Conservation (phyloP, 1,140 invertebrate species). For the Paralvinella palmiformis region DNA sequence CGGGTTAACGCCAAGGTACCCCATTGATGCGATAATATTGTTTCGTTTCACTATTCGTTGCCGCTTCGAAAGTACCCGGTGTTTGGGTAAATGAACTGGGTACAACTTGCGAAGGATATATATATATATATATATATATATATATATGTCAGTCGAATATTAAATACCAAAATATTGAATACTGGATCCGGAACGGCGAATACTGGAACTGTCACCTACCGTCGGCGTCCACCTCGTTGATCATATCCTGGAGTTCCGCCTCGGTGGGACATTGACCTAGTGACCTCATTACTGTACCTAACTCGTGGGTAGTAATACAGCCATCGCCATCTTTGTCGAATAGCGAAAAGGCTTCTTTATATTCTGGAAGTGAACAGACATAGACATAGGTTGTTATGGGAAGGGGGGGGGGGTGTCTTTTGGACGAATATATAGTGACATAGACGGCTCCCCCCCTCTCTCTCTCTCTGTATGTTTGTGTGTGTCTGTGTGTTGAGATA, state of each 20-base stretch:
- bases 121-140: too few relatives aligned
- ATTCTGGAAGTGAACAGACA: background rate
- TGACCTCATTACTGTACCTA: conserved; percentile 98
- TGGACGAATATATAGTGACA: background rate
- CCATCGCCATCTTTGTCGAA: conserved; percentile 99
- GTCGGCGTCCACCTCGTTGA: conserved; percentile 99
- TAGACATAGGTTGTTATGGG: background rate
- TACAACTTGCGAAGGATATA: too few relatives aligned
- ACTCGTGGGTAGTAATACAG: conserved; percentile 98
- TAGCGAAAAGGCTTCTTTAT: conserved; percentile 59
- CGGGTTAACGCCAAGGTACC: too few relatives aligned
- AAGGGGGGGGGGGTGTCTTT: background rate
- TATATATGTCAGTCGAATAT: too few relatives aligned
- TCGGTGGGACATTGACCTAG: conserved; percentile 99
- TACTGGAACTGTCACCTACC: conserved; percentile 71
- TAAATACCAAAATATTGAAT: too few relatives aligned
- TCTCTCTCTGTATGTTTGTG: background rate
- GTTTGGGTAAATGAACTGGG: too few relatives aligned
- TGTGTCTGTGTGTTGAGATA: background rate
- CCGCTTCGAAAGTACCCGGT: too few relatives aligned
- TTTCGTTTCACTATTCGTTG: too few relatives aligned
- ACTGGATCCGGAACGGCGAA: too few relatives aligned
- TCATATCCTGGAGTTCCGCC: conserved; percentile 99
- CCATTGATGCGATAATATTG: too few relatives aligned
- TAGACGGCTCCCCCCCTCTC: background rate